phyloP scores from a whole-genome alignment of 2,888 invertebrate genomes.

The Lasioglossum marginatum region DNA sequence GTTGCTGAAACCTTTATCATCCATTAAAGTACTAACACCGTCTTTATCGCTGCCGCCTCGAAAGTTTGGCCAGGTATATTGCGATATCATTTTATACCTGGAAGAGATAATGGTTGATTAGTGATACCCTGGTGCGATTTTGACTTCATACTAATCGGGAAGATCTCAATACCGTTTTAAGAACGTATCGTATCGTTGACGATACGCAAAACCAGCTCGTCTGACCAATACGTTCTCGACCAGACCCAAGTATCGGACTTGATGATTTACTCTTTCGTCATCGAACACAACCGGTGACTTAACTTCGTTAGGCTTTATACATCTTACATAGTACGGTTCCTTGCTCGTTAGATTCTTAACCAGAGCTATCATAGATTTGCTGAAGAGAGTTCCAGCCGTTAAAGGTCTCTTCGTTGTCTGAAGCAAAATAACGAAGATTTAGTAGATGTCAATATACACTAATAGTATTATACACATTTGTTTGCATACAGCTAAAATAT shows the following conservation, averaged over 20 bases:
- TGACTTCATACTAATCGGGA: neutral
- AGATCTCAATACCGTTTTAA: conserved; percentile 88
- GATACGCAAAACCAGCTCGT: conserved; percentile 98
- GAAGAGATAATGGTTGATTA: conserved; percentile 3
- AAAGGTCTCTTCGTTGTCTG: conserved; percentile 97
- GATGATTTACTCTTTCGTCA: conserved; percentile 91
- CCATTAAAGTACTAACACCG: conserved; percentile 93
- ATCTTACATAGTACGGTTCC: conserved; percentile 98
- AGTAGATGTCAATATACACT: neutral
- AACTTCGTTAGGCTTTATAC: conserved; percentile 98
- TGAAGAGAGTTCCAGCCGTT: conserved; percentile 97
- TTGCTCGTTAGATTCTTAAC: conserved; percentile 95
- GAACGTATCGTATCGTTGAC: conserved; percentile 97
- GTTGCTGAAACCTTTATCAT: conserved; percentile 90
- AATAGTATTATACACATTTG: neutral
- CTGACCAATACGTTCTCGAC: conserved; percentile 98
- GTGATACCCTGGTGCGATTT: neutral
- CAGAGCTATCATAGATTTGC: conserved; percentile 96
- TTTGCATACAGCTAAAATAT: conserved; percentile 90
- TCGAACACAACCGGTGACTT: conserved; percentile 96
- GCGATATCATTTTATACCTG: conserved; percentile 98
- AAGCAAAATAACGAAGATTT: conserved; percentile 52
- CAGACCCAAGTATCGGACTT: conserved; percentile 94
- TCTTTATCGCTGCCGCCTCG: conserved; percentile 91
- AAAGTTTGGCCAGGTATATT: conserved; percentile 99